Percentiles rank a stretch among this genome's conserved stretches.
These are phyloP conservation scores for Pyrrhosoma nymphula DNA, from an alignment of 2,888 invertebrate species.

Conservation along the genomic window DNA sequence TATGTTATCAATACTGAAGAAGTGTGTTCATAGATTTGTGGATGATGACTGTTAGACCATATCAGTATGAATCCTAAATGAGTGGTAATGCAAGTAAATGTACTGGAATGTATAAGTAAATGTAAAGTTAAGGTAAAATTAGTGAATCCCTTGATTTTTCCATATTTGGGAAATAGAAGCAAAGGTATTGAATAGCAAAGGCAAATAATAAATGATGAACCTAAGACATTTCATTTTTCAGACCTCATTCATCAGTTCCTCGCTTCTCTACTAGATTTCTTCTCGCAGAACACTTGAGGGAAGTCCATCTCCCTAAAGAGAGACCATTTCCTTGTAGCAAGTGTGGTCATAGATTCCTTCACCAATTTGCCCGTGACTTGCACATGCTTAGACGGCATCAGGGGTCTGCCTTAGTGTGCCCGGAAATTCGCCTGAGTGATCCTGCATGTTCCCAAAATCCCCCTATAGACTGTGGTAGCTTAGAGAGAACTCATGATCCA, in stretches of 20 bases:
- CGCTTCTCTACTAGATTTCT: conserved; percentile 52
- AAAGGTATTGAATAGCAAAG: too few relatives aligned
- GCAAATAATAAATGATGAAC: too few relatives aligned
- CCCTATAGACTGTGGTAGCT: not conserved
- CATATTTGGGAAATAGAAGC: too few relatives aligned
- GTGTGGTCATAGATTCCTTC: conserved; percentile 31
- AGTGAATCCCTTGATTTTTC: too few relatives aligned
- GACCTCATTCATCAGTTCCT: conserved; percentile 3
- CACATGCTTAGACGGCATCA: conserved; percentile 17
- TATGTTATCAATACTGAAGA: too few relatives aligned
- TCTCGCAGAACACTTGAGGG: conserved; percentile 46
- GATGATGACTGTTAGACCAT: too few relatives aligned
- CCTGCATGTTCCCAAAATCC: not conserved
- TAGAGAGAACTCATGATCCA: not conserved
- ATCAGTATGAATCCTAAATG: too few relatives aligned
- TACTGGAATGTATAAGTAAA: too few relatives aligned
- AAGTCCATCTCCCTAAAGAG: conserved; percentile 41
- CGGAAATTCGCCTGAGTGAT: conserved; percentile 13
- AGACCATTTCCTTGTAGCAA: conserved; percentile 18
- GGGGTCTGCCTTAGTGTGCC: not conserved
- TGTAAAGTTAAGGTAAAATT: too few relatives aligned
- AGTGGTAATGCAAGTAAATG: too few relatives aligned
- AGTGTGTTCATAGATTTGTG: too few relatives aligned
- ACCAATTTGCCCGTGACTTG: conserved; percentile 38
- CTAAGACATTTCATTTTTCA: not conserved